Base-by-base conservation (phyloP, 1,140 invertebrate genomes). In the Leguminivora glycinivorella region DNA sequence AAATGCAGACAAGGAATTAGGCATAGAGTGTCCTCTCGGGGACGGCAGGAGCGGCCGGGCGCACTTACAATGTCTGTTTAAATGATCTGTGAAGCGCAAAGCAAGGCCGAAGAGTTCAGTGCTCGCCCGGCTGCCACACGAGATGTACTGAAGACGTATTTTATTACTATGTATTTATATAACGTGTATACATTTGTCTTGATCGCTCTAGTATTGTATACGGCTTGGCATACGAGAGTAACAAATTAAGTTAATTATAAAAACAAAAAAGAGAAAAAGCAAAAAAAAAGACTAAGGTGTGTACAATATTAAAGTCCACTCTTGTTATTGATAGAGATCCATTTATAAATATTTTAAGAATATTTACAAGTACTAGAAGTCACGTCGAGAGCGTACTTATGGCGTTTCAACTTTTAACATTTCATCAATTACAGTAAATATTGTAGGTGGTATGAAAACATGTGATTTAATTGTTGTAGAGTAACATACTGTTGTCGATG, bases 401-500 rank as follows among this genome's bases (percentile, higher is more conserved):
- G 73, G 81, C 74, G 74, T 72, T 75, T 77, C 75, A 75, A 75
- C 72, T 83, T 68, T 81, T 75, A 81, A 82, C 72, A 75, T 83
- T 77, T 87, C 79, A 78, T 85, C 74, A 75, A 75, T 74, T 71
- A 69, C 70, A 70, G 67, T 73, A 70, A 71, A 52, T 73, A 75
- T 71, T 67, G 86, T 88, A 85, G 81, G 82, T 80, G 74, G 72
- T 87, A 88, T 82, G 80, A 78, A 81, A 87, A 87, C 86, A 78
- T 91, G 86, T 91, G 86, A 89, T 91, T 87, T 88, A 79, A 87
- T 89, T 90, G 84, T 90, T 89, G 84, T 91, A 89, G 83, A 82
- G 68, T 78, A 87, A 87, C 83, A 22, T 47, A 74, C 70, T 83
- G 85, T 87, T 88, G 82, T 88, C 82, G 79, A 83, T 74, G 83